phyloP scores from a whole-genome alignment of 2,113 vertebrate genomes.

The Spea multiplicata region DNA sequence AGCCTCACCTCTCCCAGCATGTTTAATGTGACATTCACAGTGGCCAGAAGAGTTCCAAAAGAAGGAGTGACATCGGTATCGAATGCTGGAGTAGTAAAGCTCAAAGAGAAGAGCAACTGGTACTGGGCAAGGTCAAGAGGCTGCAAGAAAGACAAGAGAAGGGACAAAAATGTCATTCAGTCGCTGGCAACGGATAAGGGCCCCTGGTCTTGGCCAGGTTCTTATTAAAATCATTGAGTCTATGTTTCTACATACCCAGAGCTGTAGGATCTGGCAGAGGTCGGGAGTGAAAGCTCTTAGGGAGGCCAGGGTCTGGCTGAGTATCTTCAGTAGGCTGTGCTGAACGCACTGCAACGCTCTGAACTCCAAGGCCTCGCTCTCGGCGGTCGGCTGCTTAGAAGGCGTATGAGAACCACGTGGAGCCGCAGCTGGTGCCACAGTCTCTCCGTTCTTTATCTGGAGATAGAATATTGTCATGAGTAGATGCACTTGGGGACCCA shows the following conservation, averaged over 20 bases:
- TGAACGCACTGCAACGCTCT: constrained; percentile 83
- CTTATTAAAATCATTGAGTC: neutral
- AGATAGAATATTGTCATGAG: neutral
- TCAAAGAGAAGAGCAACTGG: constrained; percentile 86
- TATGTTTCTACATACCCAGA: constrained; percentile 76
- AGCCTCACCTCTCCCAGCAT: constrained; percentile 86
- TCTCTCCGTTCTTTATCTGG: constrained; percentile 88
- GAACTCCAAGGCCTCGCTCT: constrained; percentile 83
- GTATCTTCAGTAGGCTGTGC: constrained; percentile 94
- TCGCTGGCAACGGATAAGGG: no score
- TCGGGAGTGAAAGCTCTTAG: constrained; percentile 94
- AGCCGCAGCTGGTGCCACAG: constrained; percentile 70
- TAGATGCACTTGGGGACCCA: neutral
- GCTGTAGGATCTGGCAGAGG: constrained; percentile 93
- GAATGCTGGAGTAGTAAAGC: constrained; percentile 90
- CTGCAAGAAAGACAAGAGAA: constrained; percentile 56
- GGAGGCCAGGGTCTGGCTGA: constrained; percentile 89
- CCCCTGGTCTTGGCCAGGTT: no score
- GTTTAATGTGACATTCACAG: constrained; percentile 90
- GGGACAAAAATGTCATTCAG: neutral
- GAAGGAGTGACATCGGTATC: constrained; percentile 93
- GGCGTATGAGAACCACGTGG: constrained; percentile 64
- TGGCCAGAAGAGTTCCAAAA: constrained; percentile 92
- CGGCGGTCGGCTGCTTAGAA: constrained; percentile 70
- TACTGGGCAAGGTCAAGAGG: constrained; percentile 93